These are phyloP conservation scores for Mesitornis unicolor DNA, from an alignment of 2,113 vertebrate species.

Conservation along the genomic window DNA sequence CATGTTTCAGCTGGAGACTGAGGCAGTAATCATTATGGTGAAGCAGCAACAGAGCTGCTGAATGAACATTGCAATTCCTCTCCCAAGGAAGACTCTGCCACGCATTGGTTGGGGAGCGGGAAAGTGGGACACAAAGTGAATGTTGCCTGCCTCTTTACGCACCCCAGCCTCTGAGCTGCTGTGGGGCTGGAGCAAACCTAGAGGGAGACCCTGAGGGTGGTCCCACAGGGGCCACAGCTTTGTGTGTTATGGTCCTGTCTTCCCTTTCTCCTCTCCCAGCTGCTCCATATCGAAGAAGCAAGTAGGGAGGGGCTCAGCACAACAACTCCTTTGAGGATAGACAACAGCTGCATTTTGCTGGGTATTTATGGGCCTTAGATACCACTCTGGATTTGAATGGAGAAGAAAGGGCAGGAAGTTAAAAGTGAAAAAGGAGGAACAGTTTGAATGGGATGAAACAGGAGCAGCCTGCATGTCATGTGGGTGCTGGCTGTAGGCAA, in stretches of 20 bases:
- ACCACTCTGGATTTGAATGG: not conserved
- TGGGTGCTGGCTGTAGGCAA: not conserved
- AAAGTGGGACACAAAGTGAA: not conserved
- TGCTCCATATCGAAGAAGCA: not conserved
- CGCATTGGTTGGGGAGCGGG: fast-evolving
- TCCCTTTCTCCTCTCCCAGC: not conserved
- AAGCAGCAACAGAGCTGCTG: not conserved
- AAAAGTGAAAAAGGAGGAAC: not conserved
- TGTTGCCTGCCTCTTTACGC: fast-evolving
- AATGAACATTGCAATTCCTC: not conserved
- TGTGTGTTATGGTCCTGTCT: not conserved
- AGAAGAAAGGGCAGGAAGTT: not conserved
- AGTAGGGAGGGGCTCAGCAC: not conserved
- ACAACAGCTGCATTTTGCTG: not conserved
- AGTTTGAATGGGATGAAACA: not conserved
- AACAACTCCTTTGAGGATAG: not conserved
- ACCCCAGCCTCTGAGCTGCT: not conserved
- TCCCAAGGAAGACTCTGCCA: not conserved
- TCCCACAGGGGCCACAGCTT: not conserved
- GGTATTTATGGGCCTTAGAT: not conserved
- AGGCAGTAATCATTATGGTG: not conserved
- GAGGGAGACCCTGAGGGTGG: not conserved
- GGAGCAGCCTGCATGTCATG: not conserved
- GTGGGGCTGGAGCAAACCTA: not conserved
- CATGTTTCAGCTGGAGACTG: not conserved